Percentiles rank a stretch among this genome's conserved stretches.
These are phyloP conservation scores for Zingel zingel DNA, from an alignment of 2,113 vertebrate genomes.

Conservation along the genomic window DNA sequence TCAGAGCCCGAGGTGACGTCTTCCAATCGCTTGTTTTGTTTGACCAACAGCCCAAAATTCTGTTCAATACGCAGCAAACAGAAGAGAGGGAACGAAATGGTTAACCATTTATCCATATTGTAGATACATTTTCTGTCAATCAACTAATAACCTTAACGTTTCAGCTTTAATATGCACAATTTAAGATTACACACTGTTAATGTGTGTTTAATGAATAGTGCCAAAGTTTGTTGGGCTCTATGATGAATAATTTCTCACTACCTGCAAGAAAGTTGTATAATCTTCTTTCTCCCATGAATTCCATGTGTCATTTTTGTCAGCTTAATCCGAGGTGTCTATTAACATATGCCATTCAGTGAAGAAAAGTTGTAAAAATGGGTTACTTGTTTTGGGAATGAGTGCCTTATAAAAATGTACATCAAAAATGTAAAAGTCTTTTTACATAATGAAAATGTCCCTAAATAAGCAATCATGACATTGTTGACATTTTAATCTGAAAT, in stretches of 20 bases:
- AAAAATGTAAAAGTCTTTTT: not conserved
- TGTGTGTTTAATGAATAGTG: too few relatives aligned
- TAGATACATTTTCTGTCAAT: too few relatives aligned
- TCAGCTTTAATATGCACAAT: not conserved
- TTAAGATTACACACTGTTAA: not conserved
- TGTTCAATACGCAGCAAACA: not conserved
- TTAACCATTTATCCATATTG: not conserved
- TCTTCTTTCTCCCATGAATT: not conserved
- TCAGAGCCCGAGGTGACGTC: not conserved
- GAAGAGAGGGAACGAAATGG: not conserved
- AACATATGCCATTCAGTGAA: not conserved
- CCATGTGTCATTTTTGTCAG: not conserved
- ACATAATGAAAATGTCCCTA: not conserved
- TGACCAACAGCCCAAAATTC: not conserved
- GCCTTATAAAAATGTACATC: too few relatives aligned
- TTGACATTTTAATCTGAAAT: not conserved
- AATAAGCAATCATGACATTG: not conserved
- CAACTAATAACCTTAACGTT: not conserved
- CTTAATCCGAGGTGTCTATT: not conserved
- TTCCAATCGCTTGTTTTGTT: not conserved
- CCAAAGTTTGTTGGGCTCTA: not conserved
- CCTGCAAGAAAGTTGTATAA: not conserved
- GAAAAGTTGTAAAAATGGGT: not conserved
- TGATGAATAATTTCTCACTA: not conserved
- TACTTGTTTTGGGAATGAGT: not conserved